phyloP scores from a whole-genome alignment of 2,797 vertebrate species.

The Anguilla marmorata region DNA sequence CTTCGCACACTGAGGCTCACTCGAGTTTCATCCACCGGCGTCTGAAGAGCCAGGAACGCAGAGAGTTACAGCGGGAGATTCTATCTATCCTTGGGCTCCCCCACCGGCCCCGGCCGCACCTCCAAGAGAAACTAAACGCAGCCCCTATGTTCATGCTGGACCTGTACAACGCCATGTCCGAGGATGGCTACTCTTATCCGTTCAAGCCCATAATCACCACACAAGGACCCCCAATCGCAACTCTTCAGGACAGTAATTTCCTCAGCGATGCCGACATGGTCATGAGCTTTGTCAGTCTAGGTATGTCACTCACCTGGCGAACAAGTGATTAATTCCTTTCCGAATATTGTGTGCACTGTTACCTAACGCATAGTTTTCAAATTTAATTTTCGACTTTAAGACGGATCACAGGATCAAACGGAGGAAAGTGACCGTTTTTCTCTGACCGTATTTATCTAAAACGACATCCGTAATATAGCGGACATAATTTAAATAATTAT shows the following conservation, averaged over 20 bases:
- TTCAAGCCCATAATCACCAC: constrained; percentile 96
- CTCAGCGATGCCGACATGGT: constrained; percentile 98
- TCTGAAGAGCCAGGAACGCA: constrained; percentile 93
- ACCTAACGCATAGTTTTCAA: neutral
- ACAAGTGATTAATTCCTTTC: neutral
- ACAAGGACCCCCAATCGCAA: constrained; percentile 92
- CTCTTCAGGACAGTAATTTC: constrained; percentile 95
- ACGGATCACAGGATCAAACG: no score
- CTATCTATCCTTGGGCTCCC: constrained; percentile 95
- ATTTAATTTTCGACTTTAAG: neutral
- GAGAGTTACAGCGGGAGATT: constrained; percentile 98
- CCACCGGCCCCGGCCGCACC: constrained; percentile 92
- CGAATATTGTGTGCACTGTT: neutral
- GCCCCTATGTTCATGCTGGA: constrained; percentile 99
- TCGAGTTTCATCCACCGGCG: constrained; percentile 97
- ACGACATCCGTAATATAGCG: neutral
- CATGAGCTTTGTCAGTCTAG: constrained; percentile 98
- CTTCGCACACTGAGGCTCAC: constrained; percentile 94
- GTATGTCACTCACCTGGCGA: constrained; percentile 62
- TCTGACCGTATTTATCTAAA: neutral
- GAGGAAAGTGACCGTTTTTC: neutral
- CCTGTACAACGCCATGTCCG: constrained; percentile 96
- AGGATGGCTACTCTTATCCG: constrained; percentile 92
- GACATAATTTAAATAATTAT: no score
- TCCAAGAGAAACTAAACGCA: constrained; percentile 97